A percentile compares a stretch with the other conserved stretches of the same genome.
These are phyloP conservation scores for Isaurus tuberculatus DNA, from an alignment of 92 coral and sea anemone genomes.

Conservation along the genomic window DNA sequence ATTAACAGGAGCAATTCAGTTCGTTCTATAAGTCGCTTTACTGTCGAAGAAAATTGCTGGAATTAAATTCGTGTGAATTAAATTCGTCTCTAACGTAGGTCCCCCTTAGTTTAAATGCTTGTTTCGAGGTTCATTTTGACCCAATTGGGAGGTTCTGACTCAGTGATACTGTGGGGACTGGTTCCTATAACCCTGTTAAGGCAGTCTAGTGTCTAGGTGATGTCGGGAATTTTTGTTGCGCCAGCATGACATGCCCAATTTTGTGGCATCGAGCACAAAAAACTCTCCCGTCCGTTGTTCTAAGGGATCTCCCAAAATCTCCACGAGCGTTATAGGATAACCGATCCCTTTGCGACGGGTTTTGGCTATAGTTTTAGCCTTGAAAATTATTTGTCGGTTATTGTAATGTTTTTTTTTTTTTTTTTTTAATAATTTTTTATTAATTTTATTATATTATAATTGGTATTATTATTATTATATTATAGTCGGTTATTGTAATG, in stretches of 20 bases:
- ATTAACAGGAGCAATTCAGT: too few species aligned
- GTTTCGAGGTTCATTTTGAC: neutral
- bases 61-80: too few species aligned
- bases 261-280: conserved; percentile 17
- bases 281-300: neutral
- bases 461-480: too few species aligned
- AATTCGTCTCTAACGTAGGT: neutral
- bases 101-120: conserved; percentile 24
- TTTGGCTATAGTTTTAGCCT: neutral
- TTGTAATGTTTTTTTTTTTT: too few species aligned
- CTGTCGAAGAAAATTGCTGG: too few species aligned
- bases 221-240: neutral
- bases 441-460: too few species aligned
- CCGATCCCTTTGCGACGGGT: conserved; percentile 5
- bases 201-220: neutral
- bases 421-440: too few species aligned
- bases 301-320: conserved; percentile 10
- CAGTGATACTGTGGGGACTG: neutral
- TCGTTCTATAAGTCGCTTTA: too few species aligned
- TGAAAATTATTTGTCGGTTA: neutral
- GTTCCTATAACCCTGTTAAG: neutral
- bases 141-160: neutral
- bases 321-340: neutral
- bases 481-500: too few species aligned
- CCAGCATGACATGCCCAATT: conserved; percentile 19